Percentiles rank a stretch among this genome's conserved stretches.
Evolutionary conservation across 2,888 invertebrate genomes (phyloP).

Genomic region (Apodemia zela): DNA sequence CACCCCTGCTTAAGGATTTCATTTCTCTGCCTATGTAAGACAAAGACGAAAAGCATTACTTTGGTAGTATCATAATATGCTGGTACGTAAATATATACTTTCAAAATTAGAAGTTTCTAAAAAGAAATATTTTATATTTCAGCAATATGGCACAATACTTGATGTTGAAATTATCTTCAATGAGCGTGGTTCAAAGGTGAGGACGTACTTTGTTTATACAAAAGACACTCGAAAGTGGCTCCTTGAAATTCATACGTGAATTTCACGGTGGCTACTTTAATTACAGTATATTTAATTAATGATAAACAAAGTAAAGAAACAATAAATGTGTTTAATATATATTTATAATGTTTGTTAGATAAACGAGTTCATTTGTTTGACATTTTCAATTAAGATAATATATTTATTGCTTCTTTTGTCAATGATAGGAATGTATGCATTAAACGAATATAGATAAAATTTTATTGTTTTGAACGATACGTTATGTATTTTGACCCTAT

Average conservation of each 20-base stretch:
- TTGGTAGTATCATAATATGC: neutral
- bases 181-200: constrained; percentile 99
- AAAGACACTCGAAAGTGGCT: constrained; percentile 46
- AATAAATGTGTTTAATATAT: constrained; percentile 30
- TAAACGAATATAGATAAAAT: neutral
- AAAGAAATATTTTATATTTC: constrained; percentile 74
- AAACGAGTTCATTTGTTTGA: constrained; percentile 18
- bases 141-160: constrained; percentile 99
- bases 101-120: constrained; percentile 26
- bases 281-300: constrained; percentile 28
- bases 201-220: constrained; percentile 51
- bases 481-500: too few relatives aligned
- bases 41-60: neutral
- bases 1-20: too few relatives aligned
- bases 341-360: constrained; percentile 24
- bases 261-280: constrained; percentile 52
- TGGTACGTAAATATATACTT: neutral
- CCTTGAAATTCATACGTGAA: constrained; percentile 54
- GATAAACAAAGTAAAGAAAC: constrained; percentile 29
- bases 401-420: constrained; percentile 38
- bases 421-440: constrained; percentile 33
- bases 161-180: constrained; percentile 99
- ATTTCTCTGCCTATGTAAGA: neutral
- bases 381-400: constrained; percentile 23
- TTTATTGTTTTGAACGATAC: too few relatives aligned